Conservation (phyloP, 2,113 vertebrate genomes). For the Laticauda colubrina region DNA sequence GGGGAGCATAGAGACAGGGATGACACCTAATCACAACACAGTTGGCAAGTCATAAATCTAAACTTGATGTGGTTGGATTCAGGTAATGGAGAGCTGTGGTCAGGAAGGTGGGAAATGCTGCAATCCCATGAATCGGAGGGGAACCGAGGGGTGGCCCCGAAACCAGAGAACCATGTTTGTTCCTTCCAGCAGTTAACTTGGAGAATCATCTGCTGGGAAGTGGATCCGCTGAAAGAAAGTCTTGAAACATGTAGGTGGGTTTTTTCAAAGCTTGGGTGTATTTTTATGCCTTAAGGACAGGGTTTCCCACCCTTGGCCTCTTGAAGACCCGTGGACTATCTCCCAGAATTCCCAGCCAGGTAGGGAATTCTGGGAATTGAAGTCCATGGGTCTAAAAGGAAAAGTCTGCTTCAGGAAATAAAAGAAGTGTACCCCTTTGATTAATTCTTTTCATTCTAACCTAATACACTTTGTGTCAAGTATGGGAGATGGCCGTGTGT, state of each 20-base stretch:
- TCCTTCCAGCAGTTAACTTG: neutral
- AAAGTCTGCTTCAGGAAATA: too few relatives aligned
- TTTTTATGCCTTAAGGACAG: neutral
- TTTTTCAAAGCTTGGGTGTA: neutral
- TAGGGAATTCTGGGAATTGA: neutral
- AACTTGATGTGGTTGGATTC: slow-evolving; percentile 53
- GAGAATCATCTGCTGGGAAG: too few relatives aligned
- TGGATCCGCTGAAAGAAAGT: neutral
- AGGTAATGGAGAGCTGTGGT: slow-evolving; percentile 29
- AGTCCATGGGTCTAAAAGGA: too few relatives aligned
- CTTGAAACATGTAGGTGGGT: neutral
- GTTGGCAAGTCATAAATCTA: slow-evolving; percentile 81
- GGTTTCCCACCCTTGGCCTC: neutral
- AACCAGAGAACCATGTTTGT: too few relatives aligned
- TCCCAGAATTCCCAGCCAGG: neutral
- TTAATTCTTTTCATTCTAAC: neutral
- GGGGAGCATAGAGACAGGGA: slow-evolving; percentile 81
- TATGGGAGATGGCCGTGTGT: neutral
- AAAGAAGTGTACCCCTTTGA: neutral
- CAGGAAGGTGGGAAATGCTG: slow-evolving; percentile 4
- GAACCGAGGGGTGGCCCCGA: too few relatives aligned
- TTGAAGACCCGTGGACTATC: neutral
- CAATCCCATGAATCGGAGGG: neutral
- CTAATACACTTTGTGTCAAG: neutral
- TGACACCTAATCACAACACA: slow-evolving; percentile 84